Base-by-base conservation (phyloP, 2,888 invertebrate species). In the Hirtodrosophila alboralis region DNA sequence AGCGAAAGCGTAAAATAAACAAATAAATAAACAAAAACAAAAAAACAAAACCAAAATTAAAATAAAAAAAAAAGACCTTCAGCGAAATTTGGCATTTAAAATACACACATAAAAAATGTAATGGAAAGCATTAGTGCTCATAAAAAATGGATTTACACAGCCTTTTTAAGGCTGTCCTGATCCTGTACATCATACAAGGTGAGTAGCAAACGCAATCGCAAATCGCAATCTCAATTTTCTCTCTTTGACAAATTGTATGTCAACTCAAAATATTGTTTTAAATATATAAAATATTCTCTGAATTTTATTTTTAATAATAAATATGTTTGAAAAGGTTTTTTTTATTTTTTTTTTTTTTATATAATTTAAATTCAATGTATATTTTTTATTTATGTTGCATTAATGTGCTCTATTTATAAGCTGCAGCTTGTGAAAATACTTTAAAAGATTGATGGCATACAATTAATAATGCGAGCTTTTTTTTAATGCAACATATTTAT, bases 121-220 rank as follows among this genome's bases (percentile, higher is more conserved):
- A 90, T 90, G 90, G 90, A 89, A 90, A 90, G 84, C 86, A 89
- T 87, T 89, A 87, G 86, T 84, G 84, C 81, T 81, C 86, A 87
- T 87, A 90, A 90, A 90, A 90, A 90, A 90, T 91, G 91, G 90
- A 90, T 90, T 90, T 90, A 85, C 87, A 87, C 83, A 87, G 90
- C 90, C 90, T 91, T 90, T 89, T 90, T 88, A 90, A 90, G 90
- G 90, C 90, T 86, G 85, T 88, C 79, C 87, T 90, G 87, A 90
- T 90, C 87, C 89, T 90, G 83, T 90, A 89, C 84, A 85, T 87
- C 80, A 81, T 91, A 75, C 86, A 86, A 89, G 91, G 90, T 90
- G 80, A 90, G 90, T 86, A 48, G 34, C 51, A 30, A 5, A 18
- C 18, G 3, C 18, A 18, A 5, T 5, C 18, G n/a, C n/a, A n/a